Base-by-base conservation (phyloP, 2,888 invertebrate genomes). In the Nemapogon koenigi region DNA sequence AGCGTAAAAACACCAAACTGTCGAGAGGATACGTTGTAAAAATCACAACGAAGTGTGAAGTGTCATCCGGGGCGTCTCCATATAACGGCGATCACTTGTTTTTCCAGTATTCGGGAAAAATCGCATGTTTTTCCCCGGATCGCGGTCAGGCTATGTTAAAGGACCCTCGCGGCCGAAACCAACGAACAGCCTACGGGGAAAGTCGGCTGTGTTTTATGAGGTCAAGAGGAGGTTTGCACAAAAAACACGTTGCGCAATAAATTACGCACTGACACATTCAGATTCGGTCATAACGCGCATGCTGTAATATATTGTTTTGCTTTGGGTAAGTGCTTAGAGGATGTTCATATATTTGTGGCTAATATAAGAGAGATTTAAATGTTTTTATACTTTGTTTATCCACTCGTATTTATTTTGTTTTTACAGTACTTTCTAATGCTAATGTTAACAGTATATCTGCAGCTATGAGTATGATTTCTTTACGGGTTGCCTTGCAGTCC, bases 211-310 rank as follows among this genome's bases (percentile, higher is more conserved):
- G 61, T 75, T 76, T 76, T 76, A 78, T 68, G 76, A 72, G 76
- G 76, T 76, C 76, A 78, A 76, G 76, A 63, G 61, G 62, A 37
- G 37, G 60, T 66, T 66, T 62, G 64, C 66, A 66, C 73, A 75
- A 75, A 76, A 76, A 78, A 73, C 65, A 66, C 68, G 62, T 63
- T 64, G 63, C 58, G 55, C 67, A 59, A 75, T 76, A 76, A 76
- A 76, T 78, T 75, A 72, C 70, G 65, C 68, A 73, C 72, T 75
- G 76, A 76, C 76, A 75, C 73, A 73, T 71, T 75, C 76, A 76
- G 75, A 76, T 71, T 72, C 66, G 57, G 56, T 68, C 70, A 69
- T 72, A 70, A 75, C 69, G 59, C 63, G 67, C 72, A 67, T 66
- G 14, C 63, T 65, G 64, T 65, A 66, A 70, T 70, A 69, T 71